Evolutionary conservation across 2,113 vertebrate genomes (phyloP), one percentile per base, ranked within the genome.

Genomic region (Pontoporia blainvillei): DNA sequence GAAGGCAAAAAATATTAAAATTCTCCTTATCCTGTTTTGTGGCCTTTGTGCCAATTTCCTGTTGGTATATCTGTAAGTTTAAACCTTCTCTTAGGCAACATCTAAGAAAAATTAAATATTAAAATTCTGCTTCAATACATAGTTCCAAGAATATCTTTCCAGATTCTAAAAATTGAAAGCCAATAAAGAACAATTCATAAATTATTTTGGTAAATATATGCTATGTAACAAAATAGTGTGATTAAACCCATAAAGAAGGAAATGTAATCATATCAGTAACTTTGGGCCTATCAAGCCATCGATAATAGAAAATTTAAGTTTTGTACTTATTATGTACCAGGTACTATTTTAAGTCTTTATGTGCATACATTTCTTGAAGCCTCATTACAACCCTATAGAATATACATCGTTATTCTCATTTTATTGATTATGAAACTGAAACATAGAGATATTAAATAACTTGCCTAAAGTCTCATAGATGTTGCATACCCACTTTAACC

Each of bases 91-190:
- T 79, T 88, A 75, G 62, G 12, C 73, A 76, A 46, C 61, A 49
- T 92, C 67, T 64, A 52, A 94, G 59, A 72, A 88, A 84, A 85
- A 92, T 75, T 83, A 96, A 82, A 57, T 71, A 71, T 17, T 88
- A 88, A 88, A 67, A 18, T 49, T 81, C 36, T 88, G 13, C 41
- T 76, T 61, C 85, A 64, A 52, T 78, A 20, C 86, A 34, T 46
- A 27, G 12, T 71, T 88, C 54, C 36, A 25, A 88, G 64, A 78
- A 39, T 41, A 8, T 73, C 20, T 86, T 71, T 39, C 75, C 46
- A 52, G 39, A 79, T 59, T 69, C 39, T 85, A 84, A 64, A 46
- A 75, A n/a, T 92, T 84, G 36, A 84, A 92, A 76, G n/a, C 61
- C 52, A 36, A 6, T 54, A 39, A 64, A 83, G 17, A 84, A 36